Percentiles rank a stretch among this genome's conserved stretches.
These are phyloP conservation scores for Oncorhynchus nerka DNA, from an alignment of 2,113 vertebrate genomes.

Conservation along the genomic window DNA sequence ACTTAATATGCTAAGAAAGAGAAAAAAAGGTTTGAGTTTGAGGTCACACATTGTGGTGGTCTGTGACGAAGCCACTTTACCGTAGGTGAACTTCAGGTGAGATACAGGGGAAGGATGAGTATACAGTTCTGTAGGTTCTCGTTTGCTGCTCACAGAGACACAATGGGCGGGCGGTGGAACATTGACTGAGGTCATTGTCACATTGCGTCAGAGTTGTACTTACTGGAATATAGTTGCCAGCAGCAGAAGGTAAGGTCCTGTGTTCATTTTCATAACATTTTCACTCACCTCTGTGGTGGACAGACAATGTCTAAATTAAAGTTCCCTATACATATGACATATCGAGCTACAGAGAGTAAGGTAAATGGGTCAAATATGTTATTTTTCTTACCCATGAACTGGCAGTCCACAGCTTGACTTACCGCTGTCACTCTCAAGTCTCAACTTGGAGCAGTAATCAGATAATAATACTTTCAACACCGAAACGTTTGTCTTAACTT, in stretches of 20 bases:
- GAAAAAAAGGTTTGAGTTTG: neutral
- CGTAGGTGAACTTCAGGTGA: neutral
- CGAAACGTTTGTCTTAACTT: too few species aligned
- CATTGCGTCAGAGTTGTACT: neutral
- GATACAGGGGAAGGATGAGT: too few species aligned
- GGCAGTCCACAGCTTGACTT: neutral
- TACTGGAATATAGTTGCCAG: neutral
- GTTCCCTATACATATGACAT: neutral
- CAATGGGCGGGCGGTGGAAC: neutral
- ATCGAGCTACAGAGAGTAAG: neutral
- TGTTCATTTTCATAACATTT: neutral
- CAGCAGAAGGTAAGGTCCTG: neutral
- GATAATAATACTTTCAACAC: too few species aligned
- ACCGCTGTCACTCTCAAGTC: too few species aligned
- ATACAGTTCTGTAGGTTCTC: too few species aligned
- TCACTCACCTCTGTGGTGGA: neutral
- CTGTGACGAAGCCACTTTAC: neutral
- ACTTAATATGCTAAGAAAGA: neutral
- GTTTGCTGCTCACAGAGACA: too few species aligned
- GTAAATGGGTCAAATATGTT: neutral
- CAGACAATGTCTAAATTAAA: neutral
- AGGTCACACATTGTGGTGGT: neutral
- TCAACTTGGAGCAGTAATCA: too few species aligned
- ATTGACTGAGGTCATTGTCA: neutral
- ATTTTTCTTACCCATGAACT: neutral